Base-by-base conservation (phyloP, 2,888 invertebrate species). In the Tromatobia lineatoria region DNA sequence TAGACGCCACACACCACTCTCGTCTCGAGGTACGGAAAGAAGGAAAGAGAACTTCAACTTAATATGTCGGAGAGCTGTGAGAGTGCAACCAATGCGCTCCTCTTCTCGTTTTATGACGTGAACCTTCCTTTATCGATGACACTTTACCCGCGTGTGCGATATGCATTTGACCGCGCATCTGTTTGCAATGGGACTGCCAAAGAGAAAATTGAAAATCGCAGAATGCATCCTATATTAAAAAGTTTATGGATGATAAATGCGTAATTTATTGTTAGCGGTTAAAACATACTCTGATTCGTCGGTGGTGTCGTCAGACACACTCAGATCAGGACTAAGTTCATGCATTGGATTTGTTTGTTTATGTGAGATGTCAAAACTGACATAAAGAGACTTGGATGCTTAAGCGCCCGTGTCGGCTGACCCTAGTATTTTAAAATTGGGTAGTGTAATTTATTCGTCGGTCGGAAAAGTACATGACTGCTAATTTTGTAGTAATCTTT, bases 1-100 rank as follows among this genome's bases (percentile, higher is more conserved):
- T 90, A 64, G 77, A 52, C 73, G 69, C 75, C 82, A 34, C 70
- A 50, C 50, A 70, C 77, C 87, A 88, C 78, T 64, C 45, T 87
- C 85, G 47, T 25, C 38, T 45, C 54, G 29, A 74, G 59, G 34
- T 38, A 57, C 74, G 75, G 75, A 71, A 73, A 77, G 70, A 64
- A 79, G 71, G 73, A 73, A 71, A 47, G 47, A 69, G 67, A 69
- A 69, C 11, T 42, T 81, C 81, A 54, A 80, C 80, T 76, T 80
- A 74, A 83, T 83, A 83, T 80, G 71, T 64, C 42, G n/a, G 50
- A 71, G 64, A 67, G 76, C 20, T 13, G 38, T 64, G 38, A 18
- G 42, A 66, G 64, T 45, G 52, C 67, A 57, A 42, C 67, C 54
- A 10, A 66, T 47, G 57, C 45, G 42, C 42, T n/a, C 25, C 78